These are phyloP conservation scores for Condylura cristata DNA, from an alignment of 2,113 vertebrate species.

Conservation along the genomic window DNA sequence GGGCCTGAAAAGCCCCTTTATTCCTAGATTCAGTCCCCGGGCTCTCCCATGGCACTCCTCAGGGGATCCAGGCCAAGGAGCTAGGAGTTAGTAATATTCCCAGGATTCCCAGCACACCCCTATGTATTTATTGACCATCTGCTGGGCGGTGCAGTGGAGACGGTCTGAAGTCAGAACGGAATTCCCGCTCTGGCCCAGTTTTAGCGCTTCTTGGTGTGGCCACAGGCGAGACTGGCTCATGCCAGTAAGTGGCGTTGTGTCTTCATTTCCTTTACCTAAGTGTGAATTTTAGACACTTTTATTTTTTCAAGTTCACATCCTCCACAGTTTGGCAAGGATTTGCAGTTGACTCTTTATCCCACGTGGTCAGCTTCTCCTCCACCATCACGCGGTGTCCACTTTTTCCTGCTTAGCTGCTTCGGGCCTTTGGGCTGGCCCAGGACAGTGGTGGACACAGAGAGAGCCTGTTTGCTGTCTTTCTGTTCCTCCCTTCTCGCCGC, in stretches of 20 bases:
- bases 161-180: neutral
- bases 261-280: neutral
- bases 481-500: neutral
- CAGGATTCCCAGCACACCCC: neutral
- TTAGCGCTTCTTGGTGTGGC: neutral
- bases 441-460: neutral
- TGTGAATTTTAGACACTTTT: neutral
- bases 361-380: neutral
- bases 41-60: neutral
- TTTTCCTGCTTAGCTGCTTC: neutral
- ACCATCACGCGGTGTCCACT: neutral
- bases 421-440: neutral
- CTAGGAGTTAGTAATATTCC: neutral
- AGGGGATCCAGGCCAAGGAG: neutral
- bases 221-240: neutral
- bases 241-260: too few relatives aligned
- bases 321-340: neutral
- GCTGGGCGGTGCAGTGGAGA: fast-evolving
- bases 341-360: neutral
- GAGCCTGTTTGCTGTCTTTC: neutral
- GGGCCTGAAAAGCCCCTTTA: slow-evolving; percentile 7
- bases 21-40: neutral
- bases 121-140: neutral
- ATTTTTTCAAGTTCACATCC: neutral
- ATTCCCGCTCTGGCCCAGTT: neutral